These are phyloP conservation scores for Tridacna gigas DNA, from an alignment of 2,888 invertebrate genomes.

Conservation along the genomic window DNA sequence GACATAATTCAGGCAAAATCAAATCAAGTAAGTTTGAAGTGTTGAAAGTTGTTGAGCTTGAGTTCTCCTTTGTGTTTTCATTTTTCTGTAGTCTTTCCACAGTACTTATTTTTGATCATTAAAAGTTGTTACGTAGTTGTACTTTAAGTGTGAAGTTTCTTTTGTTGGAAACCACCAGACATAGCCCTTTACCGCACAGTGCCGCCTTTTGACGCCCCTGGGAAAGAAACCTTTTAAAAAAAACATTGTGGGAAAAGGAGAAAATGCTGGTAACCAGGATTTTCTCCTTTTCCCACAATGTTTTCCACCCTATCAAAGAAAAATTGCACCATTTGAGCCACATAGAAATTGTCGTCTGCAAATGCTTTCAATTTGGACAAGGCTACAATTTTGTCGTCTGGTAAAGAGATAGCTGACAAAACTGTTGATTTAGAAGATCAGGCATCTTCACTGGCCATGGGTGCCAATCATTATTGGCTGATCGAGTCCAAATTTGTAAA, in stretches of 20 bases:
- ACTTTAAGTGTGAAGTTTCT: too few species aligned
- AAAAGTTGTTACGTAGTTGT: too few species aligned
- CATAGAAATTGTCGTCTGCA: too few species aligned
- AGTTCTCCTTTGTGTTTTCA: constrained; percentile 2
- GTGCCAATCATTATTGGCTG: too few species aligned
- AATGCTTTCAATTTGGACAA: background rate
- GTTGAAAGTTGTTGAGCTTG: constrained; percentile 19
- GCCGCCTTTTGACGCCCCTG: background rate
- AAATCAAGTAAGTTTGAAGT: constrained; percentile 73
- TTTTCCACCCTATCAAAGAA: background rate
- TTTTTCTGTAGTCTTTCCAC: too few species aligned
- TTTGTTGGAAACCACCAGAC: too few species aligned
- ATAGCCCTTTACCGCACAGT: background rate
- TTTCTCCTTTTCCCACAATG: constrained; percentile 8
- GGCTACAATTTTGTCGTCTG: background rate
- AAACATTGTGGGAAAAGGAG: background rate
- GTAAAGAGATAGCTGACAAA: background rate
- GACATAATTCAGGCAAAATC: constrained; percentile 68
- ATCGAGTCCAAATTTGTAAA: too few species aligned
- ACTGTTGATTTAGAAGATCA: too few species aligned
- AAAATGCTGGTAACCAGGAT: background rate
- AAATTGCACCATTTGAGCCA: too few species aligned
- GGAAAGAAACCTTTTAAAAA: background rate
- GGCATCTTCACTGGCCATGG: too few species aligned
- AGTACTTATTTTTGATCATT: too few species aligned